Evolutionary conservation across 2,888 invertebrate species (phyloP).

Genomic region (Luffia ferchaultella): DNA sequence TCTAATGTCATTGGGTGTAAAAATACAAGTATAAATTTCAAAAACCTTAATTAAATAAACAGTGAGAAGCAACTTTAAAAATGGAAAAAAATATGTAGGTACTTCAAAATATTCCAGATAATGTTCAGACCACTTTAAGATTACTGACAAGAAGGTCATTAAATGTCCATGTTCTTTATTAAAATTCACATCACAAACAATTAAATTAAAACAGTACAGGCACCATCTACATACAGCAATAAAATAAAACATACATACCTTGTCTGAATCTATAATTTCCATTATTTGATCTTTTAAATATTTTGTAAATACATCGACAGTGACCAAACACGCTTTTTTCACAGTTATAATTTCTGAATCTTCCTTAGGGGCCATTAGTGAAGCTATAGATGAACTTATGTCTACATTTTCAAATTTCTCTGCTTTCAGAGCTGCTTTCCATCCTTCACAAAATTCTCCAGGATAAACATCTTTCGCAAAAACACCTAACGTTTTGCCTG

Average conservation of each 20-base stretch:
- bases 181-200: no score
- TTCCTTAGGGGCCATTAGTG: conserved; percentile 94
- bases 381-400: conserved; percentile 83
- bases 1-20: no score
- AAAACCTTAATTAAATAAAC: no score
- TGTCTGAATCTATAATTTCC: conserved; percentile 98
- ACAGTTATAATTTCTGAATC: conserved; percentile 89
- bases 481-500: conserved; percentile 87
- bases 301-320: conserved; percentile 95
- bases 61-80: no score
- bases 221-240: no score
- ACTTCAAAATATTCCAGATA: no score
- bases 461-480: conserved; percentile 94
- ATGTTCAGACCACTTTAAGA: no score
- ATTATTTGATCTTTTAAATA: conserved; percentile 97
- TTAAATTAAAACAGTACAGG: no score
- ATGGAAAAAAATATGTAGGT: no score
- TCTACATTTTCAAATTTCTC: conserved; percentile 88
- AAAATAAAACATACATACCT: conserved; percentile 49
- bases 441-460: conserved; percentile 92
- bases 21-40: no score
- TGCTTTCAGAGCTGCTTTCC: conserved; percentile 81
- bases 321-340: conserved; percentile 91
- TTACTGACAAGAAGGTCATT: background rate
- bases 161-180: no score